These are phyloP conservation scores for Ptychochromis oligacanthus DNA, from an alignment of 2,113 vertebrate species.

Conservation along the genomic window DNA sequence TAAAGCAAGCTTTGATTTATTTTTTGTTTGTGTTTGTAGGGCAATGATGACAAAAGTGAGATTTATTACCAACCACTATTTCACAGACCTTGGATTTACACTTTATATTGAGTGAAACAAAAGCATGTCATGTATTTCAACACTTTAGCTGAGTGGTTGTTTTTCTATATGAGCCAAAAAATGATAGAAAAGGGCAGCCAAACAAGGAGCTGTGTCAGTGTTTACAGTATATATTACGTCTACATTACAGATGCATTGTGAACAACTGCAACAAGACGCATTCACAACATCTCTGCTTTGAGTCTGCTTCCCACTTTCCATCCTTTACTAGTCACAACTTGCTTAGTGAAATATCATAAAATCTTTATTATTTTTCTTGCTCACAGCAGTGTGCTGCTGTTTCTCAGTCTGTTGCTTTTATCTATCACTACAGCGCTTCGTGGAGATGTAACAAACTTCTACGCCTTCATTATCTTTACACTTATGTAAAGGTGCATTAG, in stretches of 20 bases:
- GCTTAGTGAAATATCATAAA: not conserved
- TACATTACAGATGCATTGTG: not conserved
- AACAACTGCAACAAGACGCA: not conserved
- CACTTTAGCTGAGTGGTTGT: not conserved
- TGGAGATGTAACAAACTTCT: not conserved
- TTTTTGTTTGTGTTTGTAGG: too few species aligned
- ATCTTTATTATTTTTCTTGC: not conserved
- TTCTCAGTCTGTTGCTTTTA: constrained; percentile 12
- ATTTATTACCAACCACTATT: too few species aligned
- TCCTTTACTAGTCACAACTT: not conserved
- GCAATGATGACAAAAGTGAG: too few species aligned
- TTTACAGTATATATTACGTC: constrained; percentile 1
- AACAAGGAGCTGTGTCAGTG: not conserved
- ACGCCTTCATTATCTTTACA: constrained; percentile 4
- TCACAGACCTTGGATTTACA: too few species aligned
- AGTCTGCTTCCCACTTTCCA: not conserved
- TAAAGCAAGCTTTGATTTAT: too few species aligned
- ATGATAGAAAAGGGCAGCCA: not conserved
- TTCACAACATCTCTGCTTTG: not conserved
- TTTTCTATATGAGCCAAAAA: not conserved
- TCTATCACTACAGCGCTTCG: not conserved
- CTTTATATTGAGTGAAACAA: too few species aligned
- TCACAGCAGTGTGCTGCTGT: not conserved
- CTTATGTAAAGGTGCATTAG: constrained; percentile 3
- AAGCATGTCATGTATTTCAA: too few species aligned